These are phyloP conservation scores for Panthera leo DNA, from an alignment of 2,113 vertebrate species.

Conservation along the genomic window DNA sequence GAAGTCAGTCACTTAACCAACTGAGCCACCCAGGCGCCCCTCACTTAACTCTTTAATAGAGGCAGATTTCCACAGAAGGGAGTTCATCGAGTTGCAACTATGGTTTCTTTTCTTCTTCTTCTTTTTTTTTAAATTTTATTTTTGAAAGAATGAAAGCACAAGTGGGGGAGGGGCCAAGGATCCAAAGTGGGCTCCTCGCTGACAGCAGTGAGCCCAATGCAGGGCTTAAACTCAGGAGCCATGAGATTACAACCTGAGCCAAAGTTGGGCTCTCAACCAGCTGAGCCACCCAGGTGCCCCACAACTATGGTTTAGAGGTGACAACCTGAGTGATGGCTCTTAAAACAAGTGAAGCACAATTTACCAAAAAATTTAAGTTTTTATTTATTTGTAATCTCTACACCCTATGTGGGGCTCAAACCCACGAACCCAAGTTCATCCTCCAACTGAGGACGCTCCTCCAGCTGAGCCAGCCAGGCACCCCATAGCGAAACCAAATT, in stretches of 20 bases:
- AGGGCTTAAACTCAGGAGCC: background rate
- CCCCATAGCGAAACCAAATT: background rate
- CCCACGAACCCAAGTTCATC: too few species aligned
- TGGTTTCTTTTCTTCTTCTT: background rate
- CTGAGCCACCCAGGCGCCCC: background rate
- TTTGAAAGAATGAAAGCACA: too few species aligned
- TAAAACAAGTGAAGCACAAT: constrained; percentile 18
- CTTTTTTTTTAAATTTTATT: too few species aligned
- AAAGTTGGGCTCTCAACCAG: background rate
- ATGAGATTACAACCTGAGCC: background rate
- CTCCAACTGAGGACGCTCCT: too few species aligned
- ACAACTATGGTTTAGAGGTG: too few species aligned
- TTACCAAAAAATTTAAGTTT: background rate
- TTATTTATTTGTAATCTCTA: too few species aligned
- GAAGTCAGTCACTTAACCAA: too few species aligned
- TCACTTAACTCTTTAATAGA: background rate
- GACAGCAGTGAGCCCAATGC: too few species aligned
- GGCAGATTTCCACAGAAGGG: background rate
- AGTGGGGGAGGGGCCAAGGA: too few species aligned
- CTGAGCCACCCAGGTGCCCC: background rate
- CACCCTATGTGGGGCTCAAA: too few species aligned
- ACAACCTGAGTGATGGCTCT: background rate
- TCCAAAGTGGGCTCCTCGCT: too few species aligned
- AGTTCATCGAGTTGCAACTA: background rate
- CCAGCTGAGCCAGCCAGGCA: too few species aligned